Evolutionary conservation across 2,797 vertebrate genomes (phyloP), one percentile per base, ranked within the genome.

Genomic region (Zenarchopterus dispar): DNA sequence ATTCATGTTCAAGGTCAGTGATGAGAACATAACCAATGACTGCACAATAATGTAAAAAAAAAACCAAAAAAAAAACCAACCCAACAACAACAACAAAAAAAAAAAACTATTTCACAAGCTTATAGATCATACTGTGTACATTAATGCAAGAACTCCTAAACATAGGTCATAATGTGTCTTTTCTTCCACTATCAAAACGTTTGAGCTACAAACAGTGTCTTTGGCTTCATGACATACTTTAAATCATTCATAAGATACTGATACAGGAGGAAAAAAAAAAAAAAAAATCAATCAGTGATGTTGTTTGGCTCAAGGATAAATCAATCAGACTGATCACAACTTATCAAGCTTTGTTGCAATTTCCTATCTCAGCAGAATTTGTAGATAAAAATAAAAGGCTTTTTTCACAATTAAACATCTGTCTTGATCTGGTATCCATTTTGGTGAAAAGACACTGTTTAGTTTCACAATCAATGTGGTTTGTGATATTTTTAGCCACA

Each of bases 161-260:
- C 46, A 45, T 36, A 43, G 45, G 71, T 57, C 60, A 72, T 57
- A 51, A 13, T 61, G 67, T 33, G 62, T 78, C 54, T 33, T 48
- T 28, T 43, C 39, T 45, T 71, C 64, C 65, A 64, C 63, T 54
- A 79, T 77, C 57, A 47, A 70, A 73, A 50, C 0, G 6, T 62
- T 4, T 36, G 47, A 65, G 54, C 67, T 70, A 72, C 56, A 77
- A 74, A 86, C 60, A 50, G 62, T 22, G 57, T 89, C 87, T 90
- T 88, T 90, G 90, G 86, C 77, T 85, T 87, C n/a, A 23, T 81
- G 70, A 53, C 72, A 67, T 70, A 67, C 47, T 62, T 53, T 36
- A 56, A 51, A 55, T 73, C 64, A 54, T 42, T 68, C 16, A 7
- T 41, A 48, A 21, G 36, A 64, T 22, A 45, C 15, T 46, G 57